A percentile compares a stretch with the other conserved stretches of the same genome.
phyloP scores from a whole-genome alignment of 2,797 vertebrate species.

The Hipposideros larvatus region DNA sequence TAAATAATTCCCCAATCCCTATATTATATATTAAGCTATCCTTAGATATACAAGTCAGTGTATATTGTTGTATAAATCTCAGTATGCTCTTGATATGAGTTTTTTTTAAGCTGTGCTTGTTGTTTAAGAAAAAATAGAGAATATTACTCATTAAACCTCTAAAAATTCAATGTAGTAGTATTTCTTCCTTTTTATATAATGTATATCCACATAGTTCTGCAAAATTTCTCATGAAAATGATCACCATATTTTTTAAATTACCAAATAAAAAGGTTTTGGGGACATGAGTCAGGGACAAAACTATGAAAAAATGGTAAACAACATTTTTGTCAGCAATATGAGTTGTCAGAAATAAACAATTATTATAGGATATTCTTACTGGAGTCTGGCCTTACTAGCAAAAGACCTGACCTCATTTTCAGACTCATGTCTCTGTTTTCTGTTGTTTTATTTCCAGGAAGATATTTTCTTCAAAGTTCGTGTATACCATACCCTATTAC shows the following conservation, averaged over 20 bases:
- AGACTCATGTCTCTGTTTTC: conserved; percentile 1
- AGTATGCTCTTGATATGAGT: not conserved
- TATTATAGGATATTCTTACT: not conserved
- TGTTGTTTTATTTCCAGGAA: not conserved
- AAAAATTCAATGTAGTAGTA: not conserved
- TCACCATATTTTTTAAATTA: not conserved
- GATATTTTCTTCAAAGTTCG: not conserved
- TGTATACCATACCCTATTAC: not conserved
- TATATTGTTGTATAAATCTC: not conserved
- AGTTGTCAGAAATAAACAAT: conserved; percentile 1
- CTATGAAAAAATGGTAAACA: not conserved
- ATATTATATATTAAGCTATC: not conserved
- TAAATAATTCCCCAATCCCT: not conserved
- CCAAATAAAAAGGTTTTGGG: not conserved
- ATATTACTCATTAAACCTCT: not conserved
- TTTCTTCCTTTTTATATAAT: not conserved
- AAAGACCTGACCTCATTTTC: conserved; percentile 29
- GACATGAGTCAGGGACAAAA: not conserved
- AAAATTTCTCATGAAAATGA: not conserved
- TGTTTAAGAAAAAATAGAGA: not conserved
- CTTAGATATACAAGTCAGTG: not conserved
- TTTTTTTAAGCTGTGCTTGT: not conserved
- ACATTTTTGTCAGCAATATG: not conserved
- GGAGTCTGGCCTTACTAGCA: not conserved
- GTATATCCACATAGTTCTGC: not conserved